Conservation (phyloP, 1,140 invertebrate species). For the Zaprionus davidi region DNA sequence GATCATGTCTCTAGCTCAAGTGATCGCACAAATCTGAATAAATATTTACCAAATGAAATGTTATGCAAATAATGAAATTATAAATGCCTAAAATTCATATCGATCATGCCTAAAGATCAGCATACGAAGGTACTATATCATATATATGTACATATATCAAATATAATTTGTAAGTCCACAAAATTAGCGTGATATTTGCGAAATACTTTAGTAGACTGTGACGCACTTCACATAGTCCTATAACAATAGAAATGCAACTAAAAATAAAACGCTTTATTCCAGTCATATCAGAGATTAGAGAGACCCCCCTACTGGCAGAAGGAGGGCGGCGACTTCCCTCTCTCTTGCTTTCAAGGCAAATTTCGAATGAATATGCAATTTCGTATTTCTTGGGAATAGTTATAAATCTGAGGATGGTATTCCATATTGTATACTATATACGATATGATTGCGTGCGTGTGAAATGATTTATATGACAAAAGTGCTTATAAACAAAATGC, state of each 20-base stretch:
- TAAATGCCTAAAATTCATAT: neutral
- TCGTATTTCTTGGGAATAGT: conserved; percentile 11
- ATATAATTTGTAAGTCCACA: neutral
- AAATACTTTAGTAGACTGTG: conserved; percentile 6
- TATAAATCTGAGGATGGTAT: conserved; percentile 11
- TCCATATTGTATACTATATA: neutral
- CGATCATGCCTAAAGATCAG: neutral
- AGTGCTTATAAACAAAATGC: conserved; percentile 31
- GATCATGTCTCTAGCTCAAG: neutral
- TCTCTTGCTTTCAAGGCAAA: neutral
- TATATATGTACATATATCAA: too few species aligned
- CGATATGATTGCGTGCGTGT: conserved; percentile 5
- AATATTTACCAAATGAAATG: neutral
- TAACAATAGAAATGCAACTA: conserved; percentile 6
- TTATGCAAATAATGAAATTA: neutral
- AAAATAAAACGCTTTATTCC: neutral
- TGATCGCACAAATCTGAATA: neutral
- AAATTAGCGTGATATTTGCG: neutral
- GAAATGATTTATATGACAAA: conserved; percentile 45
- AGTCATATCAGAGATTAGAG: conserved; percentile 3
- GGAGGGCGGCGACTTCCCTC: neutral
- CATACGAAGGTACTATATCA: neutral
- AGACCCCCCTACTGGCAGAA: neutral
- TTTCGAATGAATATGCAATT: conserved; percentile 22
- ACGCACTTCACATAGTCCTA: conserved; percentile 5